Evolutionary conservation across 2,888 invertebrate genomes (phyloP).

Genomic region (Julus scandinavius): DNA sequence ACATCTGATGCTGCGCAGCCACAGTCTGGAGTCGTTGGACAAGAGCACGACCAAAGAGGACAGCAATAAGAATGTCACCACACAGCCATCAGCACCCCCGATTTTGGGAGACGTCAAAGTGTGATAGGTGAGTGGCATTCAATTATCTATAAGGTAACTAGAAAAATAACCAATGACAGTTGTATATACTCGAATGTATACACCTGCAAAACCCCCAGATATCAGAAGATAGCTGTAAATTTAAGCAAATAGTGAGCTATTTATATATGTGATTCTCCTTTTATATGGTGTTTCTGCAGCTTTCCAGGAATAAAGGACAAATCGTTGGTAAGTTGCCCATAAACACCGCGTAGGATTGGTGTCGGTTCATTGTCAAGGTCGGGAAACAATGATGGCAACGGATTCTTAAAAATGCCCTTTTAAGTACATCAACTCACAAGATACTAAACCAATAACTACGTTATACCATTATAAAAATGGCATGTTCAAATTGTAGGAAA

Average conservation of each 20-base stretch:
- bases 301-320: background rate
- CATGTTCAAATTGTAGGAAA: background rate
- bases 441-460: too few relatives aligned
- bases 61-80: conserved; percentile 15
- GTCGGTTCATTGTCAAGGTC: background rate
- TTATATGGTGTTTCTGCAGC: background rate
- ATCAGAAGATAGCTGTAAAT: background rate
- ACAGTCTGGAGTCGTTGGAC: conserved; percentile 46
- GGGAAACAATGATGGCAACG: background rate
- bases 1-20: conserved; percentile 47
- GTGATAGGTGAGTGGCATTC: background rate
- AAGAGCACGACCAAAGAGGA: conserved; percentile 13
- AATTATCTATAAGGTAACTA: too few relatives aligned
- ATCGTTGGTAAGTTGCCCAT: background rate
- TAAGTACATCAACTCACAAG: too few relatives aligned
- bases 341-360: background rate
- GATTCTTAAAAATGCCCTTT: background rate
- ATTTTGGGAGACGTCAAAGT: background rate
- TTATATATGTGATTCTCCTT: background rate
- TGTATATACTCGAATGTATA: background rate
- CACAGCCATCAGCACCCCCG: conserved; percentile 20
- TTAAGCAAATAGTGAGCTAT: background rate
- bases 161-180: too few relatives aligned
- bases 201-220: background rate
- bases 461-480: background rate